These are phyloP conservation scores for Haemorhous mexicanus DNA, from an alignment of 2,113 vertebrate species.

Conservation along the genomic window DNA sequence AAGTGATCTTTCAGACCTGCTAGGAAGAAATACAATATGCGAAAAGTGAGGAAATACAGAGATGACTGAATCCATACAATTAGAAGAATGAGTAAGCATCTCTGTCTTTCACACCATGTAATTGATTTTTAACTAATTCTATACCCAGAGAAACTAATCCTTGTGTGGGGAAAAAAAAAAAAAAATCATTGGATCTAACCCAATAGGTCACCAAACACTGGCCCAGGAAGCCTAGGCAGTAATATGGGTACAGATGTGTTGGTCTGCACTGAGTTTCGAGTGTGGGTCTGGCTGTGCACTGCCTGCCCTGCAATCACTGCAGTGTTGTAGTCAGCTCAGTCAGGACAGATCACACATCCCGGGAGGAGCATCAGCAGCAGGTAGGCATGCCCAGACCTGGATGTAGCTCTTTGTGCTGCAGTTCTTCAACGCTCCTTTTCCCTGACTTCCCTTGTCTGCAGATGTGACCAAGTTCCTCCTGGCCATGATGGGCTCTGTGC, in stretches of 20 bases:
- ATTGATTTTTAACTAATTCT: slow-evolving; percentile 31
- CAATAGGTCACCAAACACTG: background rate
- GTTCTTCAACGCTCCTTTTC: background rate
- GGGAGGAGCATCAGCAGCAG: background rate
- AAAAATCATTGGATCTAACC: background rate
- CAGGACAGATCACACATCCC: background rate
- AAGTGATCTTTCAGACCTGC: background rate
- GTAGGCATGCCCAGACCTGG: background rate
- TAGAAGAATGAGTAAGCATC: background rate
- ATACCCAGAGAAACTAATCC: background rate
- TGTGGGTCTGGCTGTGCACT: background rate
- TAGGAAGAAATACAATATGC: background rate
- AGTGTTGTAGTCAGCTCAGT: background rate
- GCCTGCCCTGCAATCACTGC: background rate
- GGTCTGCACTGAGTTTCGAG: background rate
- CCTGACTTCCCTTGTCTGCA: background rate
- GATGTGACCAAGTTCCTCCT: background rate
- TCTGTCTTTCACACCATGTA: background rate
- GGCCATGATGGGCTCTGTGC: rapidly evolving
- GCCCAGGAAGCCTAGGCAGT: background rate
- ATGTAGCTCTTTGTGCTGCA: background rate
- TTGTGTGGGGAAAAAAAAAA: background rate
- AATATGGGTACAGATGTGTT: background rate
- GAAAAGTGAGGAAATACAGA: background rate
- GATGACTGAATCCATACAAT: background rate